phyloP scores from a whole-genome alignment of 2,888 invertebrate species.

The Anorthoa munda region DNA sequence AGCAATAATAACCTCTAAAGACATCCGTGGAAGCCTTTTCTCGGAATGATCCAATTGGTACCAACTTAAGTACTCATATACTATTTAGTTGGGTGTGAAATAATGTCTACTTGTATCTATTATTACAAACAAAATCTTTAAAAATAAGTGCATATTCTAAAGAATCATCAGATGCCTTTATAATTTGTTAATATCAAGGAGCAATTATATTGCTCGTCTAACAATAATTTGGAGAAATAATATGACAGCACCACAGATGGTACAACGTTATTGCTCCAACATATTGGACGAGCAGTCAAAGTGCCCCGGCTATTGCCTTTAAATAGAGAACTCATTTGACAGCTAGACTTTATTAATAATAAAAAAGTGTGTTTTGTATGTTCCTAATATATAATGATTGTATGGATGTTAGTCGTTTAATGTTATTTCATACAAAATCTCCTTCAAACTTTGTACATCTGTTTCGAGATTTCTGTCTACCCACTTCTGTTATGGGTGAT shows the following conservation, averaged over 20 bases:
- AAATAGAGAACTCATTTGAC: background rate
- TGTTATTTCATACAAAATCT: constrained; percentile 51
- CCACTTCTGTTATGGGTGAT: constrained; percentile 35
- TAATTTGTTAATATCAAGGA: constrained; percentile 5
- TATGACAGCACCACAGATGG: background rate
- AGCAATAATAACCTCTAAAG: too few relatives aligned
- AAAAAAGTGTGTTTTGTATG: constrained; percentile 43
- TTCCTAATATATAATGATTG: constrained; percentile 41
- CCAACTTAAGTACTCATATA: background rate
- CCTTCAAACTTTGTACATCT: constrained; percentile 35
- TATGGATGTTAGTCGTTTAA: constrained; percentile 41
- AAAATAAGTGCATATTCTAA: constrained; percentile 1
- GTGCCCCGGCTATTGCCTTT: background rate
- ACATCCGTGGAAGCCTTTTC: background rate
- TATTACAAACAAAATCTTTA: background rate
- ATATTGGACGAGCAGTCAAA: constrained; percentile 2
- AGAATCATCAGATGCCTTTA: constrained; percentile 24
- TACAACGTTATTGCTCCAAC: background rate
- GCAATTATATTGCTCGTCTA: constrained; percentile 1
- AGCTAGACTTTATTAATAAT: constrained; percentile 4
- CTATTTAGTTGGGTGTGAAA: background rate
- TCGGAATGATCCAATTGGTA: background rate
- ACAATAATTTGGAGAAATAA: constrained; percentile 7
- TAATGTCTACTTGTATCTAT: background rate
- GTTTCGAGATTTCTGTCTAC: constrained; percentile 32